Percentiles rank a stretch among this genome's conserved stretches.
These are phyloP conservation scores for Drosophila multiciliata DNA, from an alignment of 2,888 invertebrate genomes.

Conservation along the genomic window DNA sequence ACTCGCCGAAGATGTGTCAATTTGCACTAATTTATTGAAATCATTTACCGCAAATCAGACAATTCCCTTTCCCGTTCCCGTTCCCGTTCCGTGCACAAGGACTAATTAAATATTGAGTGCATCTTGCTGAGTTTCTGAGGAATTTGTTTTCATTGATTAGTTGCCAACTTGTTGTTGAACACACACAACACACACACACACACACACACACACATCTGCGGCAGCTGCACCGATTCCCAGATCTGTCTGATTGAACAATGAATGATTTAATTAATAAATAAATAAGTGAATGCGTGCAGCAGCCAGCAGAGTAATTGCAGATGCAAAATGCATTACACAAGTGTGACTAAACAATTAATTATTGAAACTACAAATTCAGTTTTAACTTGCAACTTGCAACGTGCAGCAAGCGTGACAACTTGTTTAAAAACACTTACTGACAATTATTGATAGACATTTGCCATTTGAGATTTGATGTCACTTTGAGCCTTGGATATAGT, in stretches of 20 bases:
- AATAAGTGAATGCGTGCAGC: slow-evolving; percentile 55
- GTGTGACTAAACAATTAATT: slow-evolving; percentile 67
- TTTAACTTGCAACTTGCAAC: slow-evolving; percentile 28
- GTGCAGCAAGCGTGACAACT: slow-evolving; percentile 50
- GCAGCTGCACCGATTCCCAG: slow-evolving; percentile 67
- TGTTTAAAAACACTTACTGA: slow-evolving; percentile 37
- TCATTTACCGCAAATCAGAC: slow-evolving; percentile 67
- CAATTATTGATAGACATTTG: slow-evolving; percentile 27
- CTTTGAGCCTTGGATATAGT: slow-evolving; percentile 21
- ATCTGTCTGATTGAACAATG: slow-evolving; percentile 69
- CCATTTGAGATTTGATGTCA: slow-evolving; percentile 34
- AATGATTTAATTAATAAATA: slow-evolving; percentile 81
- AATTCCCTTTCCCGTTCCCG: slow-evolving; percentile 20
- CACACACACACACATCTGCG: slow-evolving; percentile 7
- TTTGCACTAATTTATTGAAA: slow-evolving; percentile 72
- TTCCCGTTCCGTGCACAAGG: slow-evolving; percentile 20
- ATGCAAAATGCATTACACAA: slow-evolving; percentile 57
- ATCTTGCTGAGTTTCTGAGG: slow-evolving; percentile 55
- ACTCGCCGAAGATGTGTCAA: neutral
- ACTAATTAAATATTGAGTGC: slow-evolving; percentile 77
- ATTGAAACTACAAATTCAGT: slow-evolving; percentile 24
- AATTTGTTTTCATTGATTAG: slow-evolving; percentile 50
- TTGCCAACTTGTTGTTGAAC: slow-evolving; percentile 10
- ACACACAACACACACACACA: neutral
- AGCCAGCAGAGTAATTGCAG: slow-evolving; percentile 50